A percentile compares a stretch with the other conserved stretches of the same genome.
Conservation (phyloP, 2,888 invertebrate genomes). For the Operophtera brumata region DNA sequence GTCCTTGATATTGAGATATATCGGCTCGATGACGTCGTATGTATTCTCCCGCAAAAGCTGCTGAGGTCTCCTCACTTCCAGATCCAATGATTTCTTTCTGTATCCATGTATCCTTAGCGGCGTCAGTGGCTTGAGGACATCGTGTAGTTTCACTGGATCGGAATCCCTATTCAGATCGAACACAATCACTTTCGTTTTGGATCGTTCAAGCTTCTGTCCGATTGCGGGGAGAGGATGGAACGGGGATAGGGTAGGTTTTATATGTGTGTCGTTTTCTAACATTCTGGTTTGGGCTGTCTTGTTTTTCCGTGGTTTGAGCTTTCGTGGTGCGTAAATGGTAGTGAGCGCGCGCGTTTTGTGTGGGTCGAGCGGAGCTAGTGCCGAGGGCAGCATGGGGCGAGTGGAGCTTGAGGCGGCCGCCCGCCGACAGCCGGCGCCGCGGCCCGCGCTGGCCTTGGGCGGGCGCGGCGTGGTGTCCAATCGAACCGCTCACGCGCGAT, state of each 20-base stretch:
- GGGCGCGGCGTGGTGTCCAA: slow-evolving; percentile 42
- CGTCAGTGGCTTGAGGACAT: slow-evolving; percentile 68
- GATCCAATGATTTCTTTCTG: slow-evolving; percentile 52
- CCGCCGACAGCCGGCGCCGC: slow-evolving; percentile 59
- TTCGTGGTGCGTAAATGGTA: slow-evolving; percentile 73
- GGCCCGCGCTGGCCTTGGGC: slow-evolving; percentile 58
- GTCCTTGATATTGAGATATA: slow-evolving; percentile 56
- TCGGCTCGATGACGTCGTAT: slow-evolving; percentile 70
- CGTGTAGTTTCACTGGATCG: slow-evolving; percentile 52
- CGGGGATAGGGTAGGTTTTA: slow-evolving; percentile 65
- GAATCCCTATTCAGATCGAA: slow-evolving; percentile 60
- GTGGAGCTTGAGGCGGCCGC: slow-evolving; percentile 57
- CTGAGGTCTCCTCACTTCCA: slow-evolving; percentile 55
- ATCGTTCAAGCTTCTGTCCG: slow-evolving; percentile 59
- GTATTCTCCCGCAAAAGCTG: slow-evolving; percentile 70
- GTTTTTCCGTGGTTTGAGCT: slow-evolving; percentile 60
- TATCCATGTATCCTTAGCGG: slow-evolving; percentile 62
- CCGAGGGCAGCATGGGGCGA: slow-evolving; percentile 67
- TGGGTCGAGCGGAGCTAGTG: slow-evolving; percentile 68
- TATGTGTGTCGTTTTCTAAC: slow-evolving; percentile 64
- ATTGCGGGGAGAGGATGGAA: slow-evolving; percentile 76
- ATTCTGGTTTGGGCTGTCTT: slow-evolving; percentile 69
- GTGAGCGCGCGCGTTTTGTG: slow-evolving; percentile 70
- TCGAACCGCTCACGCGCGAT: slow-evolving; percentile 27
- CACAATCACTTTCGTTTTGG: slow-evolving; percentile 67